phyloP scores from a whole-genome alignment of 2,888 invertebrate species.

The Notodonta ziczac region DNA sequence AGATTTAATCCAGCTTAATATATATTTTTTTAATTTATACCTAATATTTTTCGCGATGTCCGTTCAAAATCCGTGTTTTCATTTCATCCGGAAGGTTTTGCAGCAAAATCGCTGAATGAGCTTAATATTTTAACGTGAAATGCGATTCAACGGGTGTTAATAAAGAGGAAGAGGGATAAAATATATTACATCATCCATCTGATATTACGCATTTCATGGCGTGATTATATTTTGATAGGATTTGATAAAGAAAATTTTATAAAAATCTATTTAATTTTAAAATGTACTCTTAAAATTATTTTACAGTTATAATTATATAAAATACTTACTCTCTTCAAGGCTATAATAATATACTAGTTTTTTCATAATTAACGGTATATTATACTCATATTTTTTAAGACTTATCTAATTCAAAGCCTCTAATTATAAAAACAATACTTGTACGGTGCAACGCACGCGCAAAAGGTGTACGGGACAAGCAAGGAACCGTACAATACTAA shows the following conservation, averaged over 20 bases:
- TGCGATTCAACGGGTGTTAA: slow-evolving; percentile 38
- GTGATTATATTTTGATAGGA: slow-evolving; percentile 1
- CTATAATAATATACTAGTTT: too few relatives aligned
- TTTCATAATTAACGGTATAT: too few relatives aligned
- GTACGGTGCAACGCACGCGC: too few relatives aligned
- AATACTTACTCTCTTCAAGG: too few relatives aligned
- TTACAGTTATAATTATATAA: too few relatives aligned
- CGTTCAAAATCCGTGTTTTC: slow-evolving; percentile 27
- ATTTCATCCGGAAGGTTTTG: slow-evolving; percentile 31
- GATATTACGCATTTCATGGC: slow-evolving; percentile 16
- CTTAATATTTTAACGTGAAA: slow-evolving; percentile 42
- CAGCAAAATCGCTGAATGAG: slow-evolving; percentile 28
- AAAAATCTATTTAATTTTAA: not conserved
- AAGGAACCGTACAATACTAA: too few relatives aligned
- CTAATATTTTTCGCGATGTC: slow-evolving; percentile 29
- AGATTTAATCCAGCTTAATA: not conserved
- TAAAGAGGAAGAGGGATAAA: slow-evolving; percentile 27
- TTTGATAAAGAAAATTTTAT: not conserved
- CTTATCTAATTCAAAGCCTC: too few relatives aligned
- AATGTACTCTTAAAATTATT: too few relatives aligned
- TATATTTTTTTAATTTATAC: slow-evolving; percentile 29
- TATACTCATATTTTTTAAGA: too few relatives aligned
- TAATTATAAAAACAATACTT: too few relatives aligned
- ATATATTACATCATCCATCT: slow-evolving; percentile 19
- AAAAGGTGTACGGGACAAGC: too few relatives aligned